Evolutionary conservation across 2,113 vertebrate species (phyloP), one percentile per base, ranked within the genome.

Genomic region (Phylloscopus trochiloides): DNA sequence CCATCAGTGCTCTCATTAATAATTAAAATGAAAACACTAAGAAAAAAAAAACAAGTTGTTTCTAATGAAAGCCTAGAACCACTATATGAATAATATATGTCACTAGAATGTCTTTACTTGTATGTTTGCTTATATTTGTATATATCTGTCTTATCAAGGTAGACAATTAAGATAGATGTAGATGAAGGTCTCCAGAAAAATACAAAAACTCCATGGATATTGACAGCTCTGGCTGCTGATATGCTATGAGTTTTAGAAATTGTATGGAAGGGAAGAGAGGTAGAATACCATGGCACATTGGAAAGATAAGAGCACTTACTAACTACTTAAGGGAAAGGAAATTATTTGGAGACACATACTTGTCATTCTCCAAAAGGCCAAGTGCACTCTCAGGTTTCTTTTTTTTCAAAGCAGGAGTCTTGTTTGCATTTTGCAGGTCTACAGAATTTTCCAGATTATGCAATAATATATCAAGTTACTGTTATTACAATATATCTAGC

Each of bases 211-310:
- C 28, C 21, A 21, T 1, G 2, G 24, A 54, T 62, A 63, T 38
- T 81, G 20, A 62, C 55, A 74, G 32, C 18, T 73, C 6, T 70
- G 38, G 8, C 19, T 76, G 28, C 17, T 76, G 31, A 52, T 31
- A 5, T 52, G 14, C 18, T 77, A 40, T 66, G 24, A 48, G n/a
- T 54, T 78, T 72, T 51, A 51, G 17, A 72, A 66, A 61, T 6
- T 24, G 5, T 29, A 11, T 48, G 29, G 26, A 79, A 85, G 20
- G 20, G 32, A 66, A 71, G 43, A 63, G 15, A 71, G 17, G 8
- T 18, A 36, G 34, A 16, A 38, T 10, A 66, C 3, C 6, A 32
- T 1, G 14, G 8, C 9, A 62, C 10, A 14, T 0, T 29, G 10
- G 47, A 47, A 94, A 82, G 13, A n/a, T 31, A 19, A 57, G 7